phyloP scores from a whole-genome alignment of 2,888 invertebrate genomes.

The Myathropa florea region DNA sequence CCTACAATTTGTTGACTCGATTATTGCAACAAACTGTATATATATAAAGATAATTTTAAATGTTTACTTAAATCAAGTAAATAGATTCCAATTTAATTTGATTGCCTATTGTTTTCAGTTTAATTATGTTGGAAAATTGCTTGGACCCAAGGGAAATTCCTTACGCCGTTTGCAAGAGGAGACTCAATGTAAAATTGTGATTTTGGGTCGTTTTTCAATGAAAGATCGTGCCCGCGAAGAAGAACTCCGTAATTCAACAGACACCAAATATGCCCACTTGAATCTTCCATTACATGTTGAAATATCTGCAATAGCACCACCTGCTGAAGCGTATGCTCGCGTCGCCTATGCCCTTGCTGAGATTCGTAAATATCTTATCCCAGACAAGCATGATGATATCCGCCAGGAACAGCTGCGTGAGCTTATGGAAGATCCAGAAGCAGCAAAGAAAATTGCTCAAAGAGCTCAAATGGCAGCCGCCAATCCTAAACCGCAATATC shows the following conservation, averaged over 20 bases:
- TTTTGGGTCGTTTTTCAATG: conserved; percentile 95
- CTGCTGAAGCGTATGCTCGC: conserved; percentile 92
- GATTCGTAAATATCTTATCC: conserved; percentile 85
- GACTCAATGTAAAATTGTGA: conserved; percentile 98
- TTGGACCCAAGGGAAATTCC: conserved; percentile 96
- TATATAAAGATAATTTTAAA: too few relatives aligned
- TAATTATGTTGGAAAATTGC: conserved; percentile 96
- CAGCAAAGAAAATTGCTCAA: conserved; percentile 78
- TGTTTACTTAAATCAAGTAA: too few relatives aligned
- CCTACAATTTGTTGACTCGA: too few relatives aligned
- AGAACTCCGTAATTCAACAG: conserved; percentile 89
- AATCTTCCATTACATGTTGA: conserved; percentile 94
- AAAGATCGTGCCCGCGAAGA: conserved; percentile 93
- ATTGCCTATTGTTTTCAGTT: conserved; percentile 84
- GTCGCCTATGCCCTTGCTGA: conserved; percentile 93
- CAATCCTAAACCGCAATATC: conserved; percentile 73
- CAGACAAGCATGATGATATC: conserved; percentile 88
- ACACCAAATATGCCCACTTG: conserved; percentile 94
- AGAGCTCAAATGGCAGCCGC: conserved; percentile 74
- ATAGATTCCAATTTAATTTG: not conserved
- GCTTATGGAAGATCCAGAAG: conserved; percentile 82
- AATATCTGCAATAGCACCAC: conserved; percentile 92
- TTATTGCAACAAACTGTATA: too few relatives aligned
- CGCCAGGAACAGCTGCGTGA: conserved; percentile 92
- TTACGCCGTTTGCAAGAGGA: conserved; percentile 96